A percentile compares a stretch with the other conserved stretches of the same genome.
These are phyloP conservation scores for Neosilurus mollespiculum DNA, from an alignment of 2,797 vertebrate genomes.

Conservation along the genomic window DNA sequence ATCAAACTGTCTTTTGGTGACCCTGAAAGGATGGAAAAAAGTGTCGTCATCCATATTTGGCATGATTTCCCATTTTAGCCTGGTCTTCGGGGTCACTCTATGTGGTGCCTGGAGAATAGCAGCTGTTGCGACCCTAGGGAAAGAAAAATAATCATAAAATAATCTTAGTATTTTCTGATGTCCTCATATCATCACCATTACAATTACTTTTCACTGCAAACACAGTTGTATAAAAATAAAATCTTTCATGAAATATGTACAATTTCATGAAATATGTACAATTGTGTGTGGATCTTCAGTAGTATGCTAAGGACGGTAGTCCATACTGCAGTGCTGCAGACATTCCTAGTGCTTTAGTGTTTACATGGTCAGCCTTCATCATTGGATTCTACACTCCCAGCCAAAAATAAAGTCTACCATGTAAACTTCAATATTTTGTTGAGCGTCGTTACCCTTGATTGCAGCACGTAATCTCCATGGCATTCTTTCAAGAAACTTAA, in stretches of 20 bases:
- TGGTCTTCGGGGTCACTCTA: constrained; percentile 17
- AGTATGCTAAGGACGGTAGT: background rate
- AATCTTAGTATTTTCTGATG: background rate
- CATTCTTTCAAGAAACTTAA: too few relatives aligned
- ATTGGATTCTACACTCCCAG: background rate
- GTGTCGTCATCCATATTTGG: constrained; percentile 33
- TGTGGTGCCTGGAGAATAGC: constrained; percentile 7
- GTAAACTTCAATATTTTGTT: too few relatives aligned
- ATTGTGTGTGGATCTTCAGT: background rate
- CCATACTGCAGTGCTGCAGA: background rate
- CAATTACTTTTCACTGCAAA: background rate
- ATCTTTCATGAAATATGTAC: background rate
- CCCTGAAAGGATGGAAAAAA: constrained; percentile 33
- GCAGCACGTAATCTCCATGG: too few relatives aligned
- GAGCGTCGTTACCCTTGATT: too few relatives aligned
- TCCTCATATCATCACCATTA: background rate
- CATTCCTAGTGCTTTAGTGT: background rate
- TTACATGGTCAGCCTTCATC: background rate
- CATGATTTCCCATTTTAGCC: constrained; percentile 30
- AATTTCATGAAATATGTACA: too few relatives aligned
- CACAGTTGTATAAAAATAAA: background rate
- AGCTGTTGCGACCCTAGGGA: constrained; percentile 3
- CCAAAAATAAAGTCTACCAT: too few relatives aligned
- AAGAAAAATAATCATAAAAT: background rate
- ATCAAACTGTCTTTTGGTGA: constrained; percentile 44